Percentiles rank a stretch among this genome's conserved stretches.
Conservation (phyloP, 2,113 vertebrate genomes). For the Eretmochelys imbricata region DNA sequence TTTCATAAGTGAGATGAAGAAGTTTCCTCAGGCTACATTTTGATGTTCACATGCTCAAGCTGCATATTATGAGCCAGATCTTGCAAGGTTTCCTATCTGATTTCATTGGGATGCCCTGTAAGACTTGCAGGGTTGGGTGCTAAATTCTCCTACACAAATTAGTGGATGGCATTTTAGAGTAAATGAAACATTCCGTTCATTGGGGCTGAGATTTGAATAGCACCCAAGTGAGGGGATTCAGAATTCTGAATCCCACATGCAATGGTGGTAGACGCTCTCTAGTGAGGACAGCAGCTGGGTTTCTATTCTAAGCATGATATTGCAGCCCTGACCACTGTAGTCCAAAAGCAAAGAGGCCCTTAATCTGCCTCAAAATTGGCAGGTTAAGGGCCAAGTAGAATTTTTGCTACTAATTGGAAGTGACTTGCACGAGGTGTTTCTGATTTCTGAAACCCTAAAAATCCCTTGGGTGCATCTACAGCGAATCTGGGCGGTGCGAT, state of each 20-base stretch:
- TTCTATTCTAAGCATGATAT: background rate
- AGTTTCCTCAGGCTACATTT: background rate
- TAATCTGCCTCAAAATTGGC: background rate
- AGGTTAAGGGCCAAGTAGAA: background rate
- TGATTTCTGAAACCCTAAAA: background rate
- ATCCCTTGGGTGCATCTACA: background rate
- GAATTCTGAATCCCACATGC: background rate
- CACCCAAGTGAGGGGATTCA: background rate
- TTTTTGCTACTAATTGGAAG: background rate
- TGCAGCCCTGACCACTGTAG: background rate
- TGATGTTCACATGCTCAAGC: background rate
- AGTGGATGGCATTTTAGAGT: background rate
- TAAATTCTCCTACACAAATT: background rate
- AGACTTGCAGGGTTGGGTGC: background rate
- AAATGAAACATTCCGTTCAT: background rate
- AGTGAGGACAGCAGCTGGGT: background rate
- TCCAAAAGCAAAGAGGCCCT: background rate
- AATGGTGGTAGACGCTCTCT: background rate
- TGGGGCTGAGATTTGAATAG: background rate
- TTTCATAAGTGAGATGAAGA: background rate
- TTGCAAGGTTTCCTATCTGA: background rate
- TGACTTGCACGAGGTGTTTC: background rate
- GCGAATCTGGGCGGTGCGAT: background rate
- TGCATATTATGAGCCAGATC: background rate
- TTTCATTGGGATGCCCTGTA: background rate